A percentile compares a stretch with the other conserved stretches of the same genome.
Conservation (phyloP, 2,797 vertebrate species). For the Muscicapa striata region DNA sequence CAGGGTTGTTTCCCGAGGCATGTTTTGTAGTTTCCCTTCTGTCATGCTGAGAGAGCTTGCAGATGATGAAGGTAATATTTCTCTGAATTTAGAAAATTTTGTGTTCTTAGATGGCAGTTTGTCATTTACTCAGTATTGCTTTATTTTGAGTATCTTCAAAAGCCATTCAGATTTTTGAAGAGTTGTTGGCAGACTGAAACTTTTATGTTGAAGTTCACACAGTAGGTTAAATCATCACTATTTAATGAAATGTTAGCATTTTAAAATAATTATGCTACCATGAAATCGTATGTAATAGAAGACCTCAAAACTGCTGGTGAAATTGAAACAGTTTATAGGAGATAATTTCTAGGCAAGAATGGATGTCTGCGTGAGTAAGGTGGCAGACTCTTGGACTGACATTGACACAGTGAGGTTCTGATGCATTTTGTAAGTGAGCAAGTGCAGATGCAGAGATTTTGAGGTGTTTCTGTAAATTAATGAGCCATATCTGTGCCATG, state of each 20-base stretch:
- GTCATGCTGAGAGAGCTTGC: rapidly evolving
- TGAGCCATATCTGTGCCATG: neutral
- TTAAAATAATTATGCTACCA: neutral
- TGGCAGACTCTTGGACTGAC: neutral
- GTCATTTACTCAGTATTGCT: neutral
- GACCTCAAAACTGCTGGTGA: neutral
- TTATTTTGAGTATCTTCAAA: neutral
- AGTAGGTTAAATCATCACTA: neutral
- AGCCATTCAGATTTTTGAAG: neutral
- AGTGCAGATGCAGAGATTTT: neutral
- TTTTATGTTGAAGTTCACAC: neutral
- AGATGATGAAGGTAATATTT: neutral
- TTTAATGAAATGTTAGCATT: neutral
- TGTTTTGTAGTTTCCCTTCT: neutral
- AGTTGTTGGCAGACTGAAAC: neutral
- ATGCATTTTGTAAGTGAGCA: neutral
- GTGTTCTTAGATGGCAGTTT: neutral
- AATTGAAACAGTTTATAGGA: neutral
- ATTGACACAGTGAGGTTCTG: neutral
- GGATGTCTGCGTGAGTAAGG: neutral
- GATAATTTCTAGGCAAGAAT: neutral
- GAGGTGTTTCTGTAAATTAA: neutral
- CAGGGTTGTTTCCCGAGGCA: neutral
- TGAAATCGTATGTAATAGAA: neutral
- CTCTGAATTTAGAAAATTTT: neutral